phyloP scores from a whole-genome alignment of 1,140 invertebrate genomes.

The Trachymyrmex cornetzi region DNA sequence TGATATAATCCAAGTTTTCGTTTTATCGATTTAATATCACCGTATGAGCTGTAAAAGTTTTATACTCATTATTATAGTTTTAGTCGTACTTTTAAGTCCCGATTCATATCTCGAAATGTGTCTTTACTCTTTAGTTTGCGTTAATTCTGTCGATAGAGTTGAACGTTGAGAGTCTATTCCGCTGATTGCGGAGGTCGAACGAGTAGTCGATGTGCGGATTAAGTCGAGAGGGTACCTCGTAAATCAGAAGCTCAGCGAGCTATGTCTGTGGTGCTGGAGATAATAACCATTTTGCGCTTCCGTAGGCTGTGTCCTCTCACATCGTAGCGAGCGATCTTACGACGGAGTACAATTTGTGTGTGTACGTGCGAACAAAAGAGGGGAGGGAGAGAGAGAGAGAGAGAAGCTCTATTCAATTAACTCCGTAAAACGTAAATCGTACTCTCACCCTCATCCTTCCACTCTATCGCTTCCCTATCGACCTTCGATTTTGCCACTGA shows the following conservation, averaged over 20 bases:
- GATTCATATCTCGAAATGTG: constrained; percentile 35
- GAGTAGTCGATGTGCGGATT: constrained; percentile 80
- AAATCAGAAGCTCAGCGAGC: constrained; percentile 82
- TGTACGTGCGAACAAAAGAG: background rate
- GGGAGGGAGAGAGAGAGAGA: constrained; percentile 13
- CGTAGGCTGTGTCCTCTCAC: constrained; percentile 76
- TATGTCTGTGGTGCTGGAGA: constrained; percentile 78
- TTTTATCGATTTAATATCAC: background rate
- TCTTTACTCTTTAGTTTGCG: constrained; percentile 22
- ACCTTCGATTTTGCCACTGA: constrained; percentile 53
- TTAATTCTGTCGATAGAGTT: constrained; percentile 38
- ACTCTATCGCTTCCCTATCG: constrained; percentile 55
- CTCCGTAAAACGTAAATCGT: constrained; percentile 79
- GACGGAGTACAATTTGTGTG: constrained; percentile 39
- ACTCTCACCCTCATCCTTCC: constrained; percentile 30
- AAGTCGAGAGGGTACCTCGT: constrained; percentile 80
- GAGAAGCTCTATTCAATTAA: constrained; percentile 76
- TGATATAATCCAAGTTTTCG: too few species aligned
- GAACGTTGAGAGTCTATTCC: constrained; percentile 61
- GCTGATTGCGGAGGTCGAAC: constrained; percentile 68
- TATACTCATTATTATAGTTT: background rate
- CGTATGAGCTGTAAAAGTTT: background rate
- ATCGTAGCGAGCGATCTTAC: constrained; percentile 78
- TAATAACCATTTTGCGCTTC: constrained; percentile 85
- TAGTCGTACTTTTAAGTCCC: constrained; percentile 14